phyloP scores from a whole-genome alignment of 1,140 invertebrate species.

The Lutraria rhynchaena region DNA sequence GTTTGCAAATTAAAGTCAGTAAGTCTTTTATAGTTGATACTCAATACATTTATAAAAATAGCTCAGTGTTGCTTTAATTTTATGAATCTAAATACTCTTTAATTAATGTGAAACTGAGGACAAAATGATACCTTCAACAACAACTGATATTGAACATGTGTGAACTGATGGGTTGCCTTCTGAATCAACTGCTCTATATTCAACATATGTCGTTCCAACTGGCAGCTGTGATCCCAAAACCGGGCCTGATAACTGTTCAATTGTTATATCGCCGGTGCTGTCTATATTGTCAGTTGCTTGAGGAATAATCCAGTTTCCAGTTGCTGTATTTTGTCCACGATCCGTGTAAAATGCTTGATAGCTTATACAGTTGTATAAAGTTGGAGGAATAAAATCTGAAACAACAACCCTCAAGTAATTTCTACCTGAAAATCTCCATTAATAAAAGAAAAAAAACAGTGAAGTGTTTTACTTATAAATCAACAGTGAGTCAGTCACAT shows the following conservation, averaged over 20 bases:
- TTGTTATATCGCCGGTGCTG: neutral
- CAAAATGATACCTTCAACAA: neutral
- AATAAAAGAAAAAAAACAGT: too few relatives aligned
- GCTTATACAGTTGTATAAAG: neutral
- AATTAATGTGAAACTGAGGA: neutral
- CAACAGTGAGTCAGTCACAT: too few relatives aligned
- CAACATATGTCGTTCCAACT: neutral
- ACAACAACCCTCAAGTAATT: too few relatives aligned
- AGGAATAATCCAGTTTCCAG: neutral
- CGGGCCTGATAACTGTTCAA: neutral
- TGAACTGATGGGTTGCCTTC: neutral
- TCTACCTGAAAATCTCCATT: too few relatives aligned
- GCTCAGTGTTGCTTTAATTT: too few relatives aligned
- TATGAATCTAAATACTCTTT: too few relatives aligned
- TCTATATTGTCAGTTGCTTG: neutral
- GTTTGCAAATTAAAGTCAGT: too few relatives aligned
- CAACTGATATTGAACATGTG: neutral
- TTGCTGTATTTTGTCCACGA: neutral
- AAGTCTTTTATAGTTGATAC: too few relatives aligned
- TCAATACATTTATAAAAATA: too few relatives aligned
- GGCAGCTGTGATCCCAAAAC: neutral
- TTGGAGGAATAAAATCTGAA: neutral
- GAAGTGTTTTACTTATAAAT: too few relatives aligned
- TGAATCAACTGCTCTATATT: neutral
- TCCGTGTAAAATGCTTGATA: constrained; percentile 1